Base-by-base conservation (phyloP, 2,797 vertebrate genomes). In the Mycteria americana region DNA sequence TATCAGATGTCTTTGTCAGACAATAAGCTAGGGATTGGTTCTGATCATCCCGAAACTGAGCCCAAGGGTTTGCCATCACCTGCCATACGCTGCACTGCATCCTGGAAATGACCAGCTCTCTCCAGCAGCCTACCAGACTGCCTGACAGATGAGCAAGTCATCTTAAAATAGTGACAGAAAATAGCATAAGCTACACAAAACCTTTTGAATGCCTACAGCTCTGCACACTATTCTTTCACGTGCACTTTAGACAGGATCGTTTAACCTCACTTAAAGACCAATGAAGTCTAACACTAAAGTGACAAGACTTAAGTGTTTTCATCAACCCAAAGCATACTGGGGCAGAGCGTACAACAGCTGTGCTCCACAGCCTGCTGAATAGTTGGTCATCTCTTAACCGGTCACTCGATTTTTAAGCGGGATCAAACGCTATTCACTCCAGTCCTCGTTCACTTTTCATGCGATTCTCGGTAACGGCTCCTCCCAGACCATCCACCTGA, bases 181-280 rank as follows among this genome's bases (percentile, higher is more conserved):
- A 8, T 37, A 76, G 57, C 4, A 1, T 6, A 50, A 70, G 50
- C 70, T 27, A 57, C 28, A 70, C 33, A 63, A 53, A 37, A 11
- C 45, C 56, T 60, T 69, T 10, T 8, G 41, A 51, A 43, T 2
- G 3, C 8, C n/a, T 64, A 19, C 28, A 56, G 51, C n/a, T 41
- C 64, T 5, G 7, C 33, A 68, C 12, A 0, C 19, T 31, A 7
- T 17, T 23, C 45, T 60, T 62, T 27, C 85, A 31, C 2, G 0
- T 2, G 41, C 27, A 25, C 17, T 73, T 68, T 25, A 59, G 21
- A 30, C 6, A 64, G n/a, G 43, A 35, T 9, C 65, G 13, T 12
- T 65, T 46, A 24, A 60, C 31, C 65, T 41, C 9, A 6, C 35
- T 50, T 50, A 25, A 28, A 76, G 85, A 22, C 16, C 70, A 53